phyloP scores from a whole-genome alignment of 2,888 invertebrate genomes.

The Lutraria lutraria region DNA sequence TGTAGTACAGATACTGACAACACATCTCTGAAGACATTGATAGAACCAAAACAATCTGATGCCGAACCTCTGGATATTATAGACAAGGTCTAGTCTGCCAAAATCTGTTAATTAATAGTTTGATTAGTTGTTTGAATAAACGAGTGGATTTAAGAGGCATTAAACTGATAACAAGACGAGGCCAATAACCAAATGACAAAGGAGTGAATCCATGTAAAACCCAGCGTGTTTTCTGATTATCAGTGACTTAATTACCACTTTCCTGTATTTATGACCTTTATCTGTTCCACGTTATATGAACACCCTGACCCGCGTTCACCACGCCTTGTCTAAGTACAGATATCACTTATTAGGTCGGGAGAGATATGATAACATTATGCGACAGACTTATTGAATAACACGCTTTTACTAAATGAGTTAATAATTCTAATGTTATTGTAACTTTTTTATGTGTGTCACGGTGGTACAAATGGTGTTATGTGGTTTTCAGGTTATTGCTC shows the following conservation, averaged over 20 bases:
- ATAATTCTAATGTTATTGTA: neutral
- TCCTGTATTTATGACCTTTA: conserved; percentile 15
- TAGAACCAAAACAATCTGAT: too few relatives aligned
- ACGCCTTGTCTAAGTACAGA: neutral
- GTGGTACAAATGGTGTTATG: neutral
- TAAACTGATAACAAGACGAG: neutral
- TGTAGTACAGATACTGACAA: too few relatives aligned
- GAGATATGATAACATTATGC: neutral
- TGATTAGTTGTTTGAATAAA: neutral
- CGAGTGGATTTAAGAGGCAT: neutral
- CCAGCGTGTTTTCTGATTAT: neutral
- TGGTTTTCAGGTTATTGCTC: neutral
- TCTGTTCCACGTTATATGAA: neutral
- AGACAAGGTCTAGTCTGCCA: too few relatives aligned
- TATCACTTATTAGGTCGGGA: neutral
- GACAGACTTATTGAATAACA: neutral
- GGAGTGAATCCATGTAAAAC: neutral
- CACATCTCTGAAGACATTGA: too few relatives aligned
- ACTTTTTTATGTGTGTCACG: neutral
- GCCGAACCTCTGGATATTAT: too few relatives aligned
- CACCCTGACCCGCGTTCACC: neutral
- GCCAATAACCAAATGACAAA: neutral
- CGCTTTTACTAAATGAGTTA: neutral
- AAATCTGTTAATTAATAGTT: too few relatives aligned
- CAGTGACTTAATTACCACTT: neutral